phyloP scores from a whole-genome alignment of 2,888 invertebrate genomes.

The Iphiclides podalirius region DNA sequence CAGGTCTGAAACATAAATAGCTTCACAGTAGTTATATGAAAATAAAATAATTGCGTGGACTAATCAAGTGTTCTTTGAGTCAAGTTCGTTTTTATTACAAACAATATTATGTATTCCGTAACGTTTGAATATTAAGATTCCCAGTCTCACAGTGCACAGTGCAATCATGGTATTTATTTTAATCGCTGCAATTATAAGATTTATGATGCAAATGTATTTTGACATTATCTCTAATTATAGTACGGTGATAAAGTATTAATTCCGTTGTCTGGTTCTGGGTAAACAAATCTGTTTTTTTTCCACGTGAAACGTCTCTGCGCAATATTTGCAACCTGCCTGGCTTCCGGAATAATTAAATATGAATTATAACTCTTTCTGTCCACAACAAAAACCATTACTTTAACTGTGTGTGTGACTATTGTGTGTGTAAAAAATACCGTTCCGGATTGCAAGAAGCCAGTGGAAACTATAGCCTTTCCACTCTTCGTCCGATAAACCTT shows the following conservation, averaged over 20 bases:
- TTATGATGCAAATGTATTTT: conserved; percentile 8
- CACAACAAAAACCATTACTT: too few relatives aligned
- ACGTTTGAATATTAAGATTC: conserved; percentile 6
- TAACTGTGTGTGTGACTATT: too few relatives aligned
- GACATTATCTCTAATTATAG: conserved; percentile 1
- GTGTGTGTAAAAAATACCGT: too few relatives aligned
- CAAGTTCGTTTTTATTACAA: not conserved
- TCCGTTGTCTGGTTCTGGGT: not conserved
- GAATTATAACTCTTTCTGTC: too few relatives aligned
- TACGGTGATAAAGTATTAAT: not conserved
- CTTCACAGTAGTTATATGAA: too few relatives aligned
- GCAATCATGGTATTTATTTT: conserved; percentile 15
- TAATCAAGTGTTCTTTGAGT: not conserved
- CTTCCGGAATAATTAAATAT: not conserved
- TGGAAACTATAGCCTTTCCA: too few relatives aligned
- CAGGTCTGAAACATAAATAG: too few relatives aligned
- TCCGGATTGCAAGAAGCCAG: too few relatives aligned
- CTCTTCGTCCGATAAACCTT: too few relatives aligned
- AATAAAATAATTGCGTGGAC: too few relatives aligned
- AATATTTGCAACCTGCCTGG: not conserved
- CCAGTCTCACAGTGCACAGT: not conserved
- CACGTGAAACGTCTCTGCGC: not conserved
- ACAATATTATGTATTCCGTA: not conserved
- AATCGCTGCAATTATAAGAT: conserved; percentile 10
- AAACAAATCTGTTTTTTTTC: not conserved